Base-by-base conservation (phyloP, 2,113 vertebrate species). In the Phrynosoma platyrhinos region DNA sequence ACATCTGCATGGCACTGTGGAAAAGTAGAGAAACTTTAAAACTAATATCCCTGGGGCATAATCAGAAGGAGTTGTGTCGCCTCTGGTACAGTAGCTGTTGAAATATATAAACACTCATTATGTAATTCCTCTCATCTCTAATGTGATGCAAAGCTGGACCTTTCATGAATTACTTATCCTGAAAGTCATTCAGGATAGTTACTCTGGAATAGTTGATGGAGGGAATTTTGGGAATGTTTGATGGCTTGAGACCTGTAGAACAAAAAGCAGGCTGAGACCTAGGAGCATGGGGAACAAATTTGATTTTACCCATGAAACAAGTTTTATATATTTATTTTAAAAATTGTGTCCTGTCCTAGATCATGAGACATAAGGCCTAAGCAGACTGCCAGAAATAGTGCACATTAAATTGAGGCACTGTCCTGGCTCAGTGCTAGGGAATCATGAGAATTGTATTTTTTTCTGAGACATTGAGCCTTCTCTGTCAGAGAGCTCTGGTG, bases 51-150 rank as follows among this genome's bases (percentile, higher is more conserved):
- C 21, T 27, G 9, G 30, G 53, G 42, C 75, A 53, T 78, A 47
- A 85, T 75, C 36, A 82, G 23, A 47, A 13, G 47, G 3, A 86
- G 89, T 79, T 87, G 25, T 89, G 87, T 83, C 79, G 91, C 7
- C 76, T 25, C 42, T 87, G 80, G 83, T 87, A 82, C 85, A 86
- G 10, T 91, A 90, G 91, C 78, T 62, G 84, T 80, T 91, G 87
- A 93, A 92, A 91, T 91, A 91, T 90, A 82, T 88, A 85, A 87
- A 90, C 90, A 90, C 14, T 79, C 69, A 88, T 88, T 92, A 91
- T 84, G 90, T 93, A 88, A 93, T 88, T 89, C n/a, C 20, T 12
- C 8, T 62, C 79, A 80, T 62, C 9, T 55, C 9, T 53, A 58
- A 62, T 27, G 18, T 62, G 1, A 53, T 79, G 79, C 8, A 2